Conservation (phyloP, 2,113 vertebrate genomes). For the Catharus minimus region DNA sequence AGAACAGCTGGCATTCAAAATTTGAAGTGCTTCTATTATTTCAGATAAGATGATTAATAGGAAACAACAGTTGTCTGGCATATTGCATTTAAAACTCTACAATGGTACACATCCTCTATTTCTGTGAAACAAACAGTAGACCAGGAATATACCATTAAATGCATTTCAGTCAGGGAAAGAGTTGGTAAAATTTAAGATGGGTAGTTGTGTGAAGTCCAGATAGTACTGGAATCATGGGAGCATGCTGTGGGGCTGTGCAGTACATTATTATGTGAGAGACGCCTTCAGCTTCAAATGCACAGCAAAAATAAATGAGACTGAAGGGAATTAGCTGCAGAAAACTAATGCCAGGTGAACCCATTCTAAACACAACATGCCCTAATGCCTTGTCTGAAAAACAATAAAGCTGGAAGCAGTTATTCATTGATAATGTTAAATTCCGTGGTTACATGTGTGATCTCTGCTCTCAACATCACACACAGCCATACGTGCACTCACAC, state of each 20-base stretch:
- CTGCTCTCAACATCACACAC: background rate
- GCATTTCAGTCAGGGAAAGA: background rate
- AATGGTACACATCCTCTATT: background rate
- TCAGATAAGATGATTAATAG: conserved; percentile 24
- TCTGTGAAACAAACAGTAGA: background rate
- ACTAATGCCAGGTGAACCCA: background rate
- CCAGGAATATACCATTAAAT: background rate
- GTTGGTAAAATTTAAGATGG: background rate
- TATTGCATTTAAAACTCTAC: background rate
- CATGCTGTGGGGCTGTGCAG: background rate
- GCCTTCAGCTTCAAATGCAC: background rate
- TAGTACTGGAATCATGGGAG: background rate
- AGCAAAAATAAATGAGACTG: background rate
- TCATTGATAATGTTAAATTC: background rate
- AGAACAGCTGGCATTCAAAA: background rate
- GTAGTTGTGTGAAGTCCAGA: background rate
- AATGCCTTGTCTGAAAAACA: background rate
- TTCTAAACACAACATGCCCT: background rate
- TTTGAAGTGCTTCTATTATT: conserved; percentile 27
- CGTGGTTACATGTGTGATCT: background rate
- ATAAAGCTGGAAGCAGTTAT: background rate
- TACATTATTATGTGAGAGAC: background rate
- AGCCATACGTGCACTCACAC: no score
- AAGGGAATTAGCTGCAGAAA: conserved; percentile 19
- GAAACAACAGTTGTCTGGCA: conserved; percentile 12